Conservation (phyloP, 2,797 vertebrate genomes). For the Adrianichthys oophorus region DNA sequence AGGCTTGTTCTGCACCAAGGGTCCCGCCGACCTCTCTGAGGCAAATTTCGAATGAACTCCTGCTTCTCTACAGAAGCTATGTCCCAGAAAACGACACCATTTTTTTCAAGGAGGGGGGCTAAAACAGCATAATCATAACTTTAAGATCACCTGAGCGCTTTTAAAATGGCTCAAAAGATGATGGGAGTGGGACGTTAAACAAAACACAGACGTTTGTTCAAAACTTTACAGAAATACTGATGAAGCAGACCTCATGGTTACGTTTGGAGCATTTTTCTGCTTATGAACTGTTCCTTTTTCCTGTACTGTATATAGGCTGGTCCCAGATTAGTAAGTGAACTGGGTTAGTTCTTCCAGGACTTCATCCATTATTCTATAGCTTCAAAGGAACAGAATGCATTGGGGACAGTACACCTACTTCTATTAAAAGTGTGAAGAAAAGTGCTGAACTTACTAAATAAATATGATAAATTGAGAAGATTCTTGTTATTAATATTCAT, state of each 20-base stretch:
- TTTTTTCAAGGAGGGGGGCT: too few species aligned
- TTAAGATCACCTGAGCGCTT: too few species aligned
- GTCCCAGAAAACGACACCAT: too few species aligned
- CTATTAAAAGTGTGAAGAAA: conserved; percentile 41
- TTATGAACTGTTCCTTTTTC: conserved; percentile 28
- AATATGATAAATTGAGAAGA: conserved; percentile 5
- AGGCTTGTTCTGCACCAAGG: too few species aligned
- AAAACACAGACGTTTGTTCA: too few species aligned
- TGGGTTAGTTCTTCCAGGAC: conserved; percentile 71
- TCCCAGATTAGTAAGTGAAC: conserved; percentile 73
- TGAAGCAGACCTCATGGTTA: neutral
- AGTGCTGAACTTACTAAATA: conserved; percentile 32
- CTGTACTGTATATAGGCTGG: conserved; percentile 44
- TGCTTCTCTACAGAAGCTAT: too few species aligned
- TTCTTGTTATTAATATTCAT: neutral
- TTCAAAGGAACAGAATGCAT: conserved; percentile 40
- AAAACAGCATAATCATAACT: too few species aligned
- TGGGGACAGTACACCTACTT: conserved; percentile 47
- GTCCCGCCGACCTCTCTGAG: too few species aligned
- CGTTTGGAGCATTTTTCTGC: conserved; percentile 16
- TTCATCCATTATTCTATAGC: conserved; percentile 45
- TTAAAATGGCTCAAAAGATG: too few species aligned
- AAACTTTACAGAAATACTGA: too few species aligned
- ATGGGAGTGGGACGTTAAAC: too few species aligned
- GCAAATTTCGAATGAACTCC: too few species aligned